phyloP scores from a whole-genome alignment of 2,797 vertebrate species.

The Rhinichthys osculus region DNA sequence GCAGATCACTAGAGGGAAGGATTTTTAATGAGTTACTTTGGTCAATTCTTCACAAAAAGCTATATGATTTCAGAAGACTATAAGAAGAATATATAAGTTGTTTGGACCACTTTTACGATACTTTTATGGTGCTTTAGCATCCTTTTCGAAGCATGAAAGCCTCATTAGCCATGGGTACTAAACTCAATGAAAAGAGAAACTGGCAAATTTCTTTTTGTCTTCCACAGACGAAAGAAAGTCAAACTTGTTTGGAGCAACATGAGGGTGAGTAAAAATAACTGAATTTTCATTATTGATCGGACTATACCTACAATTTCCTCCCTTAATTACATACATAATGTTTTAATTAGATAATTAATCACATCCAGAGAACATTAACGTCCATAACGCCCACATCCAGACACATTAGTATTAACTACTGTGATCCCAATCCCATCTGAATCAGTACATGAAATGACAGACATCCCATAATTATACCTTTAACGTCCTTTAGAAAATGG shows the following conservation, averaged over 20 bases:
- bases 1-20: background rate
- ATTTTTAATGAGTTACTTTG: background rate
- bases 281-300: slow-evolving; percentile 18
- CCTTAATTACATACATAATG: slow-evolving; percentile 22
- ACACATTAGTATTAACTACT: slow-evolving; percentile 13
- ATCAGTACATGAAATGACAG: slow-evolving; percentile 7
- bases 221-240: background rate
- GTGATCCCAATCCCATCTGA: background rate
- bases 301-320: slow-evolving; percentile 28
- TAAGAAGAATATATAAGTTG: background rate
- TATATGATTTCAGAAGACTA: background rate
- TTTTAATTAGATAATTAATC: slow-evolving; percentile 25
- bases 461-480: slow-evolving; percentile 6
- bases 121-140: background rate
- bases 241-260: background rate
- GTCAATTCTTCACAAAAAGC: background rate
- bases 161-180: background rate
- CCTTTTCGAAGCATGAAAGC: background rate
- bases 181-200: slow-evolving; percentile 6
- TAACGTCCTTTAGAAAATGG: background rate
- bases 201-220: background rate
- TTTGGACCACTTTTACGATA: background rate
- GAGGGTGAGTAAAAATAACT: slow-evolving; percentile 21
- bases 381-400: slow-evolving; percentile 10
- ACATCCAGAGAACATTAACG: background rate